These are phyloP conservation scores for Drosophila suboccidentalis DNA, from an alignment of 2,888 invertebrate species.

Conservation along the genomic window DNA sequence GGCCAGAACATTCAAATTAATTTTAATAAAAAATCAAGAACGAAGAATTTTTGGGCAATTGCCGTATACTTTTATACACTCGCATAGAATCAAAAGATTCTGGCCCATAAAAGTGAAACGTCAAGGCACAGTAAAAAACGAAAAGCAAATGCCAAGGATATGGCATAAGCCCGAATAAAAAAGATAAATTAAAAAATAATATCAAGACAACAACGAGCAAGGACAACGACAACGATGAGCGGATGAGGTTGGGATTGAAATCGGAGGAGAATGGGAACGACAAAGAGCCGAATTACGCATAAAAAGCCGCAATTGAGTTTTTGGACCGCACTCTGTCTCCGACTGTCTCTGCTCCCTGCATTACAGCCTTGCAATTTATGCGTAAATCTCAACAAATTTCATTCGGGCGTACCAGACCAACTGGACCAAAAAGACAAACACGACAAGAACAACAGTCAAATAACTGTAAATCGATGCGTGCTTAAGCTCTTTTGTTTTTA, in stretches of 20 bases:
- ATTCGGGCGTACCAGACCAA: conserved; percentile 35
- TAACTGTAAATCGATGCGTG: conserved; percentile 28
- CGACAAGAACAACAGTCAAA: conserved; percentile 28
- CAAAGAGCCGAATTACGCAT: conserved; percentile 74
- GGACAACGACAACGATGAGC: conserved; percentile 21
- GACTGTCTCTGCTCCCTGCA: neutral
- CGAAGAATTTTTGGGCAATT: conserved; percentile 40
- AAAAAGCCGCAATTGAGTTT: conserved; percentile 78
- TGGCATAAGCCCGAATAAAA: conserved; percentile 67
- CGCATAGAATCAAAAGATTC: conserved; percentile 54
- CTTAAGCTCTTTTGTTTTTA: neutral
- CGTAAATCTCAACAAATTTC: conserved; percentile 74
- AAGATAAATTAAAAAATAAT: conserved; percentile 80
- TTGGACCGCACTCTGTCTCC: conserved; percentile 29
- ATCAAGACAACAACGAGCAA: conserved; percentile 59
- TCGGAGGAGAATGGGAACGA: conserved; percentile 33
- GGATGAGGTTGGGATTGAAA: neutral
- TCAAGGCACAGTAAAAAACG: conserved; percentile 18
- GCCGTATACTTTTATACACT: conserved; percentile 10
- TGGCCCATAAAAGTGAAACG: conserved; percentile 62
- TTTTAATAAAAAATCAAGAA: conserved; percentile 68
- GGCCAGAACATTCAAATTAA: conserved; percentile 71
- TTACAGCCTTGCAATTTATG: conserved; percentile 54
- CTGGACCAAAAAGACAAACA: conserved; percentile 47
- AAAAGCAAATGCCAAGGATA: conserved; percentile 28